Evolutionary conservation across 2,888 invertebrate genomes (phyloP).

Genomic region (Odontothrips loti): DNA sequence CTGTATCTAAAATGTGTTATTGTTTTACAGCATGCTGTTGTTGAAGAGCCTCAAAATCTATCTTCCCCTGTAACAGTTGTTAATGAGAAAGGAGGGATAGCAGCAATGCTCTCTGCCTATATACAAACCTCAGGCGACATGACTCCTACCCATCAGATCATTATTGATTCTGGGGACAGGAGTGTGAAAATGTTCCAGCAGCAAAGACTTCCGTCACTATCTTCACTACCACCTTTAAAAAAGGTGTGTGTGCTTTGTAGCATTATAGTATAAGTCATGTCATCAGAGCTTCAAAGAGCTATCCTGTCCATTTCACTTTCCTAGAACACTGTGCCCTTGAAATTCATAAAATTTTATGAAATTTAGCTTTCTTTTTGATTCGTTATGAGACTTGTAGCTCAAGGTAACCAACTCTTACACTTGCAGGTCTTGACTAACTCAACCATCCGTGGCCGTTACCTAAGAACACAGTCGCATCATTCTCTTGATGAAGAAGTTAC

Average conservation of each 20-base stretch:
- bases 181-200: not conserved
- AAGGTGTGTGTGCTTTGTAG: not conserved
- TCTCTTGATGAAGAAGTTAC: conserved; percentile 11
- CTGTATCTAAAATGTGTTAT: no score
- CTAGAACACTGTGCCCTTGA: no score
- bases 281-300: no score
- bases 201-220: not conserved
- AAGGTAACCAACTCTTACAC: not conserved
- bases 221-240: not conserved
- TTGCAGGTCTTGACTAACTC: not conserved
- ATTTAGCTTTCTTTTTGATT: not conserved
- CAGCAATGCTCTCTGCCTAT: not conserved
- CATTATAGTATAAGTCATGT: no score
- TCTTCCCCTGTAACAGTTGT: not conserved
- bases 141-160: not conserved
- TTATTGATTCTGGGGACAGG: not conserved
- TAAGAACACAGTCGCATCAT: not conserved
- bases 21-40: not conserved
- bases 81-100: not conserved
- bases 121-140: not conserved
- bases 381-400: not conserved
- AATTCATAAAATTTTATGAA: not conserved
- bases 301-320: not conserved
- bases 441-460: not conserved
- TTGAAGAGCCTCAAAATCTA: conserved; percentile 3